phyloP scores from a whole-genome alignment of 2,797 vertebrate genomes.

The Urosaurus nigricauda region DNA sequence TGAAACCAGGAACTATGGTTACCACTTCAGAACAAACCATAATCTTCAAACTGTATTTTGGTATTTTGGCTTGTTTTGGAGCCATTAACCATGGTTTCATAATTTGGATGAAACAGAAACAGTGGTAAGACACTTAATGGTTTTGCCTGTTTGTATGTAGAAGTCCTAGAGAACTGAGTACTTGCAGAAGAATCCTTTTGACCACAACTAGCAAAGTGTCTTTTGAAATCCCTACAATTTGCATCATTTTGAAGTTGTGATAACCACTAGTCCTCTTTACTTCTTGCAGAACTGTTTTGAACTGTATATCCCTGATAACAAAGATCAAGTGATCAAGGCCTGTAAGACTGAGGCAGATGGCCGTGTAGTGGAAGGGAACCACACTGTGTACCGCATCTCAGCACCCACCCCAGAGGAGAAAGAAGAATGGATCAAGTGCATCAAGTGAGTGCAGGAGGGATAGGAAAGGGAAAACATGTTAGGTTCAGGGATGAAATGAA shows the following conservation, averaged over 20 bases:
- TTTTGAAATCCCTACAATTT: not conserved
- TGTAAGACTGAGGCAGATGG: constrained; percentile 97
- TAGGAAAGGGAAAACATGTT: not conserved
- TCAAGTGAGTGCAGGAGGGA: constrained; percentile 83
- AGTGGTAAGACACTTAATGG: not conserved
- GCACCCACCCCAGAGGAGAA: constrained; percentile 93
- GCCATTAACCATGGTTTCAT: not conserved
- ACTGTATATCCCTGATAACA: constrained; percentile 96
- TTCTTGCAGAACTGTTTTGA: constrained; percentile 93
- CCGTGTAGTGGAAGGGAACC: constrained; percentile 98
- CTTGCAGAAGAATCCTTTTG: not conserved
- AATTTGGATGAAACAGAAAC: not conserved
- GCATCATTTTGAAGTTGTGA: not conserved
- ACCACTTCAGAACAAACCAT: not conserved
- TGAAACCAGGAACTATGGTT: not conserved
- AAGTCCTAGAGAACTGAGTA: not conserved
- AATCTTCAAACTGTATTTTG: not conserved
- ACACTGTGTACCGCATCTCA: constrained; percentile 96
- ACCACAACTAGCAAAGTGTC: not conserved
- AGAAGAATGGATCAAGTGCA: constrained; percentile 97
- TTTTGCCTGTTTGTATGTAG: not conserved
- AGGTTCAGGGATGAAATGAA: not conserved
- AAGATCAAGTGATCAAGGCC: constrained; percentile 97
- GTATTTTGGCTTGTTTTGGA: not conserved
- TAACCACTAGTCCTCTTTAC: not conserved